Percentiles rank a stretch among this genome's conserved stretches.
Evolutionary conservation across 1,140 invertebrate genomes (phyloP).

Genomic region (Daktulosphaira vitifoliae): DNA sequence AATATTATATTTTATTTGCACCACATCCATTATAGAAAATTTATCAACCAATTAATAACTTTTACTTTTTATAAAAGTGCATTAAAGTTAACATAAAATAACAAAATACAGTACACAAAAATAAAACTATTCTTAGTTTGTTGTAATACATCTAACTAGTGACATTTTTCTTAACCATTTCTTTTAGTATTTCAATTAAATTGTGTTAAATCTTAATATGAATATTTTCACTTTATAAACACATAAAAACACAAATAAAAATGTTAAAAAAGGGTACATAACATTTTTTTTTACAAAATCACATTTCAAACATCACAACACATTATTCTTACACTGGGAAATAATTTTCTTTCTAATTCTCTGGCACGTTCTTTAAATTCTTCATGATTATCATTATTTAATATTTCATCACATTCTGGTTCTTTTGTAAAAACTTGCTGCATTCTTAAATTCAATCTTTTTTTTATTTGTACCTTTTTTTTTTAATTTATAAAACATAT

Average conservation of each 20-base stretch:
- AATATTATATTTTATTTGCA: too few species aligned
- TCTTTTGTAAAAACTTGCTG: conserved; percentile 26
- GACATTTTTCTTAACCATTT: too few species aligned
- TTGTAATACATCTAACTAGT: too few species aligned
- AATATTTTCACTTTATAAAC: too few species aligned
- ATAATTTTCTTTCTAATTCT: conserved; percentile 64
- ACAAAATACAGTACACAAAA: too few species aligned
- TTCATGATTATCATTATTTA: conserved; percentile 23
- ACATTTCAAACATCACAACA: conserved; percentile 14
- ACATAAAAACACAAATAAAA: too few species aligned
- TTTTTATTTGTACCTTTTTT: conserved; percentile 32
- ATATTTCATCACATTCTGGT: conserved; percentile 15
- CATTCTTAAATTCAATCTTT: conserved; percentile 19
- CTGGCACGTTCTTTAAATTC: conserved; percentile 68
- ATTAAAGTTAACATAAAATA: too few species aligned
- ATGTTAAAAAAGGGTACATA: too few species aligned
- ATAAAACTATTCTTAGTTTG: too few species aligned
- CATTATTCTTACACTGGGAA: conserved; percentile 58
- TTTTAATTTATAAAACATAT: not conserved
- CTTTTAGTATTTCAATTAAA: too few species aligned
- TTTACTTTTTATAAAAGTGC: not conserved
- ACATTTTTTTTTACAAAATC: conserved; percentile 13
- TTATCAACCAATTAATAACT: not conserved
- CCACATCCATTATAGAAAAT: too few species aligned
- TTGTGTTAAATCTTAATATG: too few species aligned